Evolutionary conservation across 2,888 invertebrate species (phyloP), one percentile per base, ranked within the genome.

Genomic region (Ommatoiulus sabulosus): DNA sequence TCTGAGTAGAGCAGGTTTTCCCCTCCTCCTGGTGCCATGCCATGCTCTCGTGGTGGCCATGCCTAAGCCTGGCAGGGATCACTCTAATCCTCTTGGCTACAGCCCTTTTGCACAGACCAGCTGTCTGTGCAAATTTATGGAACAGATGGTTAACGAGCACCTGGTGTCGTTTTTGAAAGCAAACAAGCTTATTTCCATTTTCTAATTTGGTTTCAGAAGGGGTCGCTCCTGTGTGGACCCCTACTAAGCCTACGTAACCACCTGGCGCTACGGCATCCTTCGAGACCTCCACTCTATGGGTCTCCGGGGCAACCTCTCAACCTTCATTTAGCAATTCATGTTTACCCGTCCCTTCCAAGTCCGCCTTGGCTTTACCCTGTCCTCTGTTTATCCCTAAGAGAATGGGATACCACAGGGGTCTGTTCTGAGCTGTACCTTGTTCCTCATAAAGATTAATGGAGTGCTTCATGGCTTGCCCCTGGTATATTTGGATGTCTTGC

Each of bases 321-420:
- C 3, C 20, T 88, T 88, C n/a, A 17, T 88, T 4, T 8, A 17
- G 1, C 20, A 20, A 1, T 88, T 86, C 20, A 10, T 87, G 15
- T 5, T 35, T n/a, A 35, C 1, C 6, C 2, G 88, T 3, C 24
- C 24, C 8, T 88, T 88, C 20, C 35, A 20, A 2, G 88, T 88
- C 6, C 52, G 72, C 6, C 43, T 88, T 5, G 88, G 88, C 8
- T 86, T 24, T 0, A 20, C n/a, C 0, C 63, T 57, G n/a, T 88
- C 88, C 3, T 12, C 15, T 3, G 5, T 15, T 7, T 86, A 44
- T 63, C 4, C 6, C 7, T 86, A 88, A 35, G 52, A 63, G 46
- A 84, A 84, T n/a, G 84, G 88, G 24, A 52, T 88, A 12, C 88
- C 85, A 2, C 88, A 88, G 15, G 88, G 88, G 0, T 48, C 85